These are phyloP conservation scores for Drosophila meridiana DNA, from an alignment of 2,888 invertebrate species.

Conservation along the genomic window DNA sequence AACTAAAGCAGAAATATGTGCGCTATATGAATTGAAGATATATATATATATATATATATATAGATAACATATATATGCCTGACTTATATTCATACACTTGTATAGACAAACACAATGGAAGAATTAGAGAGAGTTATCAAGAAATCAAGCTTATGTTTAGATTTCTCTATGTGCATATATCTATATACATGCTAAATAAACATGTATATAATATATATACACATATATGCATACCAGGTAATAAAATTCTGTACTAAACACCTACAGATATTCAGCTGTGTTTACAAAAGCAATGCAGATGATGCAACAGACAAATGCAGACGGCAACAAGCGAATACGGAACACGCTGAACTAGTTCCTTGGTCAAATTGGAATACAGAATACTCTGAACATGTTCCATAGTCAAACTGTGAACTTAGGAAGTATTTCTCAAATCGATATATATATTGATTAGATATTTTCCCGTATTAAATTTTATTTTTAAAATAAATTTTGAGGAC, in stretches of 20 bases:
- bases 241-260: background rate
- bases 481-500: too few relatives aligned
- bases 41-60: background rate
- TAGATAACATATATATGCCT: background rate
- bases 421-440: background rate
- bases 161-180: background rate
- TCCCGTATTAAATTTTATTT: too few relatives aligned
- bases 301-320: conserved; percentile 12
- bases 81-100: background rate
- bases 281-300: background rate
- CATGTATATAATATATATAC: background rate
- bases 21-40: background rate
- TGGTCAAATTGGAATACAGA: too few relatives aligned
- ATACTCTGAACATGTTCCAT: background rate
- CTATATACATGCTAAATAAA: background rate
- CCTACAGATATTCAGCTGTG: background rate
- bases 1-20: background rate
- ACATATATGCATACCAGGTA: background rate
- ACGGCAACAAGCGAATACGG: too few relatives aligned
- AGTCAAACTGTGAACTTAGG: background rate
- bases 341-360: too few relatives aligned
- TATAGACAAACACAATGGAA: background rate
- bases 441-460: background rate
- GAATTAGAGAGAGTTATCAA: background rate
- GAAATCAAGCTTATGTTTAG: background rate